Base-by-base conservation (phyloP, 2,797 vertebrate genomes). In the Morus bassanus region DNA sequence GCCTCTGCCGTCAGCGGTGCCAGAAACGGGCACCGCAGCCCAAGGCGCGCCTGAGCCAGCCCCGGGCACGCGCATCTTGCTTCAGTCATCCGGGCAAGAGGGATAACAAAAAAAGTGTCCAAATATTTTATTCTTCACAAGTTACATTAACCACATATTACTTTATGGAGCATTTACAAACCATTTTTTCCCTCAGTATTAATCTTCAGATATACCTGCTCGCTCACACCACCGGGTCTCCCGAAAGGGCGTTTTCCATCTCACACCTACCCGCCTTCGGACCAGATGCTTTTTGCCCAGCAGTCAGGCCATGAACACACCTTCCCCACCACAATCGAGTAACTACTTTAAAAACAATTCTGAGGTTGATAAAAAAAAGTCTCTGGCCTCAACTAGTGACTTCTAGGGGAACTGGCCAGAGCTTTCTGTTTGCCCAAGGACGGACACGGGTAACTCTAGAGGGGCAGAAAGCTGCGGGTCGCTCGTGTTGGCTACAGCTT, bases 71-170 rank as follows among this genome's bases (percentile, higher is more conserved):
- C 19, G 19, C 13, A n/a, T 13, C 31, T 9, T 1, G 11, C 28
- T 43, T 19, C 60, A 45, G n/a, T 7, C 70, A 35, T 1, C 9
- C 0, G 17, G 73, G 48, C 56, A 8, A 70, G 8, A 67, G 25
- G 68, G 68, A 68, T 22, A 53, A 64, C 83, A 46, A 84, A 48
- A 27, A 43, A 85, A 94, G 94, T 86, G 93, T 97, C 95, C 93
- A 91, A 95, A 91, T 30, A 39, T 21, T 97, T 97, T 97, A 96
- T 97, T 97, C 93, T 93, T 95, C 95, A 96, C 94, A 60, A 94
- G 85, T 73, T 92, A 95, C 95, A 96, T 25, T 9, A 81, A 94
- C 86, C 95, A 94, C 90, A 11, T 37, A 7, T 30, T n/a, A 93
- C 69, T 75, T 84, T 18, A 85, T 10, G 84, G 85, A 95, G 87